Evolutionary conservation across 2,888 invertebrate genomes (phyloP).

Genomic region (Drosophila austrosaltans): DNA sequence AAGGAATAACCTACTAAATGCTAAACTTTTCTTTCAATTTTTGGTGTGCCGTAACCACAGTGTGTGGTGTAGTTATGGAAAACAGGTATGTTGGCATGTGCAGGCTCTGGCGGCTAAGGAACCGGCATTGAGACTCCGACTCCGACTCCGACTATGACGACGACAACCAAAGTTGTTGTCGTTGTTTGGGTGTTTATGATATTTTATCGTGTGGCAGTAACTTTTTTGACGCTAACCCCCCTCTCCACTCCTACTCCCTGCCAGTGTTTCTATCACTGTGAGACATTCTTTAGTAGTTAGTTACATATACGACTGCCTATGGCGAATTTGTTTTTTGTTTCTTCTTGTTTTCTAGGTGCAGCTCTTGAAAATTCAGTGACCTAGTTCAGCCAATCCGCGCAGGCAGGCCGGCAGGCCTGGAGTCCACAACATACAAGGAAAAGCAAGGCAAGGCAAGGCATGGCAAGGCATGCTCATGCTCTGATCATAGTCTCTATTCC

Average conservation of each 20-base stretch:
- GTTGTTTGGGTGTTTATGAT: slow-evolving; percentile 45
- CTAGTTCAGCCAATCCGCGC: slow-evolving; percentile 50
- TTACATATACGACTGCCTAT: slow-evolving; percentile 57
- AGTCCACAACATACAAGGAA: slow-evolving; percentile 23
- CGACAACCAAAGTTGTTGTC: slow-evolving; percentile 24
- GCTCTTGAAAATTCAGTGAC: slow-evolving; percentile 73
- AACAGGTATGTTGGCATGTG: slow-evolving; percentile 74
- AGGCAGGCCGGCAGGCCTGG: neutral
- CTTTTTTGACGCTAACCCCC: slow-evolving; percentile 31
- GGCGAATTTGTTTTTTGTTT: slow-evolving; percentile 48
- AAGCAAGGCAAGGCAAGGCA: neutral
- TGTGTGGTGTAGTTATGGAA: slow-evolving; percentile 59
- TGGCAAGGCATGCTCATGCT: slow-evolving; percentile 43
- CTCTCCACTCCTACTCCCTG: slow-evolving; percentile 19
- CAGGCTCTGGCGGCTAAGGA: slow-evolving; percentile 53
- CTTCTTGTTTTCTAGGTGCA: slow-evolving; percentile 61
- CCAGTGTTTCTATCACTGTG: neutral
- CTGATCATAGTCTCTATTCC: too few species aligned
- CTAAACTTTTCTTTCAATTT: too few species aligned
- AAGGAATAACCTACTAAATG: too few species aligned
- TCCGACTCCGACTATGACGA: slow-evolving; percentile 28
- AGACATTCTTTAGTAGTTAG: slow-evolving; percentile 32
- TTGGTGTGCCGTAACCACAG: too few species aligned
- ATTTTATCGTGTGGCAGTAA: slow-evolving; percentile 49
- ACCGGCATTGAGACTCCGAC: slow-evolving; percentile 38